Evolutionary conservation across 2,888 invertebrate species (phyloP), one percentile per base, ranked within the genome.

Genomic region (Agrochola litura): DNA sequence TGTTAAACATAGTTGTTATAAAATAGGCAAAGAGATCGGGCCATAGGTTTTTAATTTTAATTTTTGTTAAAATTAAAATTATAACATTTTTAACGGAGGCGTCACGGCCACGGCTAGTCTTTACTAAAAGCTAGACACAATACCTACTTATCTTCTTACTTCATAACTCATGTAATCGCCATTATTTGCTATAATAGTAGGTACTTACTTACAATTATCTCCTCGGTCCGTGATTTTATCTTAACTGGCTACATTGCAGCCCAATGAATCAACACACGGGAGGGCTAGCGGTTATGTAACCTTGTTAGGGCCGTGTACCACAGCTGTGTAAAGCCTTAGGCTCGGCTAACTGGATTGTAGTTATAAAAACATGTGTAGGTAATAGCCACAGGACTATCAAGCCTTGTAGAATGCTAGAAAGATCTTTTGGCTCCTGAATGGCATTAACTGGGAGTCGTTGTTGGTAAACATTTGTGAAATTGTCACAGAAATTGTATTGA

Each of bases 211-310:
- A 46, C 25, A 63, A 77, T 80, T 78, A 78, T 43, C 49, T 49
- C 16, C 19, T 2, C 5, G 9, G 43, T 49, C 37, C 22, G 16
- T 43, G 79, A 83, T 83, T 52, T 9, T 66, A 73, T 78, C 73
- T 83, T 3, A 56, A 43, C 63, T 52, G 3, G 22, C 25, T 43
- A 56, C 77, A 77, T 71, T 58, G 66, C 66, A 12, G 43, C 16
- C 0, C 37, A 77, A 25, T 78, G 81, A 68, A 56, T 65, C 37
- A 30, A 46, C 43, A 19, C 61, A 65, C 58, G 60, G 49, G 37
- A 43, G 46, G 8, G 22, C 46, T n/a, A 67, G 22, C 60, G 22
- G 64, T 69, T 65, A 60, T 10, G 68, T 65, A 56, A 61, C 49
- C 71, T 25, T 58, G 52, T 46, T 46, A 56, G 49, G 64, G 54